Evolutionary conservation across 2,113 vertebrate genomes (phyloP).

Genomic region (Tyrannus savana): DNA sequence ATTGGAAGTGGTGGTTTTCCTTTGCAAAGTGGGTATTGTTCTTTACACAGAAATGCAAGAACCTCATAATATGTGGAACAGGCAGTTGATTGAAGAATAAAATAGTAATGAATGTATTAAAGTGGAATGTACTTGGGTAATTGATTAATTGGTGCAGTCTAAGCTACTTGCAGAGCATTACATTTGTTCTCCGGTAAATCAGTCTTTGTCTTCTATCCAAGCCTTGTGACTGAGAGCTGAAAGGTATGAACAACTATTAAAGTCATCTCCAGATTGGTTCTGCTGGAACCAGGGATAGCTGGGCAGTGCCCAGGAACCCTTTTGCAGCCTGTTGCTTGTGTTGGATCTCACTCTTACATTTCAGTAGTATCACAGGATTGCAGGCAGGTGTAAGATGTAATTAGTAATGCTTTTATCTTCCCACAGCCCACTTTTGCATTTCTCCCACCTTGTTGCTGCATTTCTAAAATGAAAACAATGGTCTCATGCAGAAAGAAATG

Average conservation of each 20-base stretch:
- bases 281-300: background rate
- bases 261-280: background rate
- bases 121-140: slow-evolving; percentile 47
- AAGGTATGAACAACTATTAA: background rate
- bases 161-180: slow-evolving; percentile 43
- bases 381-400: background rate
- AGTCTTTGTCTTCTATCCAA: slow-evolving; percentile 34
- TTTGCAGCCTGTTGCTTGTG: background rate
- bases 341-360: background rate
- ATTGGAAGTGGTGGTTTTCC: background rate
- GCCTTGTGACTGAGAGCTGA: background rate
- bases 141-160: slow-evolving; percentile 61
- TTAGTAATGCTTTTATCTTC: background rate
- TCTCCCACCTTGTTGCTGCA: background rate
- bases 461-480: slow-evolving; percentile 23
- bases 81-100: slow-evolving; percentile 49
- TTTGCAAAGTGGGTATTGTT: background rate
- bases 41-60: background rate
- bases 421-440: background rate
- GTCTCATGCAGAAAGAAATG: slow-evolving; percentile 32
- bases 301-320: background rate
- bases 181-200: slow-evolving; percentile 37
- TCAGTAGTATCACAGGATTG: background rate
- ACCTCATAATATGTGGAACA: background rate
- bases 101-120: slow-evolving; percentile 56